Conservation (phyloP, 2,888 invertebrate genomes). For the Erebia aethiops region DNA sequence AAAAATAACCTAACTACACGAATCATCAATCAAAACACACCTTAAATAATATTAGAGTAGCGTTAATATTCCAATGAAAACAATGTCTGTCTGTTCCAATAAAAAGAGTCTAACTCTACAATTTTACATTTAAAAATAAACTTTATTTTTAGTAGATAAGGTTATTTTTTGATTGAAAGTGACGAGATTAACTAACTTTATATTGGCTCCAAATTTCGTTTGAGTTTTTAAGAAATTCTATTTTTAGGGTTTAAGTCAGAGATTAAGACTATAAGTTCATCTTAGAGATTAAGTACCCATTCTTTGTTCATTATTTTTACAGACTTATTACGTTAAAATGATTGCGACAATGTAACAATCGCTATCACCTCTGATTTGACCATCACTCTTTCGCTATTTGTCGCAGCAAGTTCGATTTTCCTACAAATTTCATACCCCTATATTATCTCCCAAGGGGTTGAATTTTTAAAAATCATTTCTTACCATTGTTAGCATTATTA, state of each 20-base stretch:
- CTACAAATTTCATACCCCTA: too few relatives aligned
- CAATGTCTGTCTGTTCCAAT: neutral
- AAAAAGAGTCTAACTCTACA: neutral
- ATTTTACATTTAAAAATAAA: neutral
- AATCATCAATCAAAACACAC: constrained; percentile 12
- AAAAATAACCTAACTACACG: constrained; percentile 38
- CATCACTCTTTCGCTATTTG: too few relatives aligned
- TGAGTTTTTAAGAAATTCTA: constrained; percentile 30
- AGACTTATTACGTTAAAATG: neutral
- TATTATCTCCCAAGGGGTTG: too few relatives aligned
- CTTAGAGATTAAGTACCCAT: constrained; percentile 1
- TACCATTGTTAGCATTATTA: too few relatives aligned
- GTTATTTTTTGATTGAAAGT: constrained; percentile 2
- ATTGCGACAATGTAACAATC: neutral
- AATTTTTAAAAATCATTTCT: too few relatives aligned
- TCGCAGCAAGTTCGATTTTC: too few relatives aligned
- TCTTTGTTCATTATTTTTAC: neutral
- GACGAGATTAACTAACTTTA: constrained; percentile 26
- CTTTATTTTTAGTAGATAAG: neutral
- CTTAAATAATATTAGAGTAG: neutral
- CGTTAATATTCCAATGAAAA: constrained; percentile 4
- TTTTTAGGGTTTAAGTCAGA: constrained; percentile 34
- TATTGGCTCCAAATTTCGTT: constrained; percentile 32
- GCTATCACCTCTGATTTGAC: neutral
- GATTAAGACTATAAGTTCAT: neutral